Percentiles rank a stretch among this genome's conserved stretches.
These are phyloP conservation scores for Tetanocera ferruginea DNA, from an alignment of 2,888 invertebrate species.

Conservation along the genomic window DNA sequence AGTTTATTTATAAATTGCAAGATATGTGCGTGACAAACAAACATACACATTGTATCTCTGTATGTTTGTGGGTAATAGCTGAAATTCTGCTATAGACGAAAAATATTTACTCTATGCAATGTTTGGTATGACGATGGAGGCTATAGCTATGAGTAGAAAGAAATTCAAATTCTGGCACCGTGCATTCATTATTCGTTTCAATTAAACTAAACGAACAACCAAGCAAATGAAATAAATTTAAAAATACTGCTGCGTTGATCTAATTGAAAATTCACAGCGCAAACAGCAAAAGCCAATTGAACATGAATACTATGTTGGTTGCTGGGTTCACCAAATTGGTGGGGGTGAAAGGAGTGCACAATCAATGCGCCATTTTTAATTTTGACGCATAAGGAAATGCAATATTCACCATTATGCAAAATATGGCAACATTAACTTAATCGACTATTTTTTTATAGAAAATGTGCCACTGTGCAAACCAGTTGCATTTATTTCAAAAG, in stretches of 20 bases:
- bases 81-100: too few species aligned
- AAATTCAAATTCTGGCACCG: not conserved
- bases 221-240: not conserved
- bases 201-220: slow-evolving; percentile 13
- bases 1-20: too few species aligned
- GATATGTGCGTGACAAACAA: too few species aligned
- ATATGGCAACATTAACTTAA: not conserved
- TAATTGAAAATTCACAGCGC: not conserved
- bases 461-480: not conserved
- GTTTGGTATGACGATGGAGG: not conserved
- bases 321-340: not conserved
- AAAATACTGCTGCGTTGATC: not conserved
- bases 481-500: not conserved
- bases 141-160: not conserved
- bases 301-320: not conserved
- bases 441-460: too few species aligned
- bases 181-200: slow-evolving; percentile 17
- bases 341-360: not conserved
- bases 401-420: not conserved
- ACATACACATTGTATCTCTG: too few species aligned
- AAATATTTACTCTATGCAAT: not conserved
- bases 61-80: too few species aligned
- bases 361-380: not conserved
- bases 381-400: not conserved
- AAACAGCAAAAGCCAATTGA: not conserved